These are phyloP conservation scores for Prunella himalayana DNA, from an alignment of 2,113 vertebrate genomes.

Conservation along the genomic window DNA sequence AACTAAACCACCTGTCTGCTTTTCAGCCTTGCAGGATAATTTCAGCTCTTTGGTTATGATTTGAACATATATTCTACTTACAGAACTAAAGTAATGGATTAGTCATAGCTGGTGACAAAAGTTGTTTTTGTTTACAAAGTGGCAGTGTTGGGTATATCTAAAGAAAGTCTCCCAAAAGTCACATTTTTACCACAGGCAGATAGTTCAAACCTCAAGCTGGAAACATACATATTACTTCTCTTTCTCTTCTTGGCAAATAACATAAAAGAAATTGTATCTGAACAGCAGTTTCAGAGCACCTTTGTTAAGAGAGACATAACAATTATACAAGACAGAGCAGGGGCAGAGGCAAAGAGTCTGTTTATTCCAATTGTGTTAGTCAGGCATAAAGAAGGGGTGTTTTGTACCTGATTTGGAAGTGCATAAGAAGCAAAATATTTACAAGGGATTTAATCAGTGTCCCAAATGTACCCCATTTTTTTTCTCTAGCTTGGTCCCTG, in stretches of 20 bases:
- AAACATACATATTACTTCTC: slow-evolving; percentile 30
- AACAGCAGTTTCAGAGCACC: not conserved
- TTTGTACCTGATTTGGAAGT: not conserved
- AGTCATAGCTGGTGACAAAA: slow-evolving; percentile 59
- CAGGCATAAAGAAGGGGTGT: not conserved
- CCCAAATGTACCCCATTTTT: not conserved
- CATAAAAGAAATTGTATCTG: not conserved
- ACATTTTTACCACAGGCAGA: slow-evolving; percentile 29
- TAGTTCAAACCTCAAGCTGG: slow-evolving; percentile 2
- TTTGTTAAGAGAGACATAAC: not conserved
- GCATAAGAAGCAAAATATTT: not conserved
- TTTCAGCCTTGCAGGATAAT: slow-evolving; percentile 39
- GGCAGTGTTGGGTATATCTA: not conserved
- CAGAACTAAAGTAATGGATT: slow-evolving; percentile 65
- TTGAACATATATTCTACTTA: slow-evolving; percentile 60
- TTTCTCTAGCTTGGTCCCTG: not conserved
- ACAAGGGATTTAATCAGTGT: not conserved
- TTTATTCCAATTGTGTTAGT: not conserved
- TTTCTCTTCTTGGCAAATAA: not conserved
- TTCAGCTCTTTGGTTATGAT: slow-evolving; percentile 58
- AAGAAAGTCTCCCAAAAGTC: slow-evolving; percentile 58
- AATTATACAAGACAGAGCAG: not conserved
- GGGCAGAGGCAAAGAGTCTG: not conserved
- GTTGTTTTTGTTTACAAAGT: slow-evolving; percentile 65
- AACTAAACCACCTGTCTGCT: not conserved